Conservation (phyloP, 2,797 vertebrate genomes). For the Helarctos malayanus region DNA sequence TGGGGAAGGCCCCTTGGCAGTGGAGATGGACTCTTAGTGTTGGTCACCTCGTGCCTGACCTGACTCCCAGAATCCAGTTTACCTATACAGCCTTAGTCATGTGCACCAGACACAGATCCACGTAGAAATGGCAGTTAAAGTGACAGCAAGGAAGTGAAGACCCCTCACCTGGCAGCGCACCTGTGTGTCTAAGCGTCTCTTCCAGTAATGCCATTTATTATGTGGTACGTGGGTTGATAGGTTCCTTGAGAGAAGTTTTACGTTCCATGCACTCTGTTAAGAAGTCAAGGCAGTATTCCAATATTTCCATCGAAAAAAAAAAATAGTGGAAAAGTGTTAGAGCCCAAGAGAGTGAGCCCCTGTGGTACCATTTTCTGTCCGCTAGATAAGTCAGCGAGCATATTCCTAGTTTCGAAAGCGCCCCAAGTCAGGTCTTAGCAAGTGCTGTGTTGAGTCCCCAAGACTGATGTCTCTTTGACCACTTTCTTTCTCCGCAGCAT, state of each 20-base stretch:
- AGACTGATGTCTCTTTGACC: neutral
- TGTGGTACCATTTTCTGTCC: neutral
- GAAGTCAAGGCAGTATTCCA: neutral
- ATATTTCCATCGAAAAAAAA: neutral
- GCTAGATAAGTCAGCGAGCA: neutral
- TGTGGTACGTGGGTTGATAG: neutral
- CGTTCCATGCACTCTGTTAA: neutral
- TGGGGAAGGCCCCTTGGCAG: neutral
- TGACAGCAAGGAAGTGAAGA: neutral
- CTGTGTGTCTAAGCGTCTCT: neutral
- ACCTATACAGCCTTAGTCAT: neutral
- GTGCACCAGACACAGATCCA: neutral
- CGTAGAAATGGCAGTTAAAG: neutral
- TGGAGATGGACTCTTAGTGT: neutral
- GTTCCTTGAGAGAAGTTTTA: neutral
- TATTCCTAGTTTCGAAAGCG: neutral
- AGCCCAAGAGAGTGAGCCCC: neutral
- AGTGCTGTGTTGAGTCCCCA: rapidly evolving
- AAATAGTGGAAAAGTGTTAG: neutral
- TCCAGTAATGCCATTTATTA: neutral
- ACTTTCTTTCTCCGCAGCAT: constrained; percentile 85
- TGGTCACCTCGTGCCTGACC: neutral
- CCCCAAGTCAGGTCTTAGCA: neutral
- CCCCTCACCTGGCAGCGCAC: neutral
- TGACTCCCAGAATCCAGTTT: neutral